Evolutionary conservation across 2,888 invertebrate genomes (phyloP), one percentile per base, ranked within the genome.

Genomic region (Drepanosiphum platanoidis): DNA sequence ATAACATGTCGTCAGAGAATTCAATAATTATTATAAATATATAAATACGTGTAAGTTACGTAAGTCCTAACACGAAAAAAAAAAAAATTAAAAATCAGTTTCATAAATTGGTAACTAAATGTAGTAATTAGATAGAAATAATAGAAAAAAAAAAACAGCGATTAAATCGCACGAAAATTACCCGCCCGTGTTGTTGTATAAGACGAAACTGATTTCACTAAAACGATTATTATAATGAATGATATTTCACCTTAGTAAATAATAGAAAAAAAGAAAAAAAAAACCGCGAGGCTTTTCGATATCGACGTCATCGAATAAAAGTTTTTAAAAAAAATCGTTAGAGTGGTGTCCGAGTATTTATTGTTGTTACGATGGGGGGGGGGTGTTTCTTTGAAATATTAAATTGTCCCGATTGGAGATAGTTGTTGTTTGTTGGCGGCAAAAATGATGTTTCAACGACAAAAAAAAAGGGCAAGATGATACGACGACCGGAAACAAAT

Each of bases 91-190:
- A 68, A 61, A 68, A 11, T 30, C 32, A 74, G 64, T 46, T 22
- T 83, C 72, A 34, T 74, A 81, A 58, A 42, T 68, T 84, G 84
- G 84, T 84, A 84, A 84, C 84, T 84, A 84, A 68, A 68, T 74
- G 32, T 74, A 83, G 32, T 74, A 83, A 58, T 77, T 32, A 39
- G n/a, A n/a, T n/a, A n/a, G n/a, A n/a, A n/a, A n/a, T n/a, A n/a
- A n/a, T n/a, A n/a, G n/a, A n/a, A n/a, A n/a, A n/a, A n/a, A 64
- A 77, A 66, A 64, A 74, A 75, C 22, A 18, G n/a, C n/a, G n/a
- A 80, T 70, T 70, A 74, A 84, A 84, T 84, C 84, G n/a, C n/a
- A 77, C 77, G 70, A 64, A 83, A 27, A 52, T 32, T 34, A 34
- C 74, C n/a, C n/a, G 77, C 58, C 46, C n/a, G n/a, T n/a, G n/a